These are phyloP conservation scores for Arctopsyche grandis DNA, from an alignment of 1,140 invertebrate genomes.

Conservation along the genomic window DNA sequence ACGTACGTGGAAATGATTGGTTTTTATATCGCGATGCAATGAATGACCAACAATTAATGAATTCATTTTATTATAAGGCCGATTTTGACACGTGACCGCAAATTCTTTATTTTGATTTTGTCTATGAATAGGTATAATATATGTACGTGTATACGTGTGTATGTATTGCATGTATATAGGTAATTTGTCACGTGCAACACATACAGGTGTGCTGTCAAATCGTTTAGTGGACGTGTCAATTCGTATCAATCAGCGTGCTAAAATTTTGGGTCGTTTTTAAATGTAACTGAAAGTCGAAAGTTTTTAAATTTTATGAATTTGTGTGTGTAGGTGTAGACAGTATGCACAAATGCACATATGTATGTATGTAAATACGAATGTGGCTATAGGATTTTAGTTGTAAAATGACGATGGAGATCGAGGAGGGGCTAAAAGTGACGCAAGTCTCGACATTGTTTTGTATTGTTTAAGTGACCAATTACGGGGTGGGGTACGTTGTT, in stretches of 20 bases:
- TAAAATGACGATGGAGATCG: too few species aligned
- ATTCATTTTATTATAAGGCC: conserved; percentile 41
- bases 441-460: conserved; percentile 50
- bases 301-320: too few species aligned
- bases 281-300: too few species aligned
- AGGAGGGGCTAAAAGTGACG: neutral
- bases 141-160: neutral
- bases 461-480: conserved; percentile 52
- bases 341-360: too few species aligned
- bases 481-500: conserved; percentile 38
- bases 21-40: conserved; percentile 37
- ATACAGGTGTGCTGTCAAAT: neutral
- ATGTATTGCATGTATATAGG: too few species aligned
- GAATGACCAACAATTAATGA: conserved; percentile 43
- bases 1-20: conserved; percentile 44
- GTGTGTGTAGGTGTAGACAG: too few species aligned
- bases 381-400: too few species aligned
- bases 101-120: too few species aligned
- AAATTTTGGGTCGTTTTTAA: too few species aligned
- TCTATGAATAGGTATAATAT: neutral
- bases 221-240: neutral
- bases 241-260: conserved; percentile 39
- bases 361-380: too few species aligned
- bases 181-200: neutral
- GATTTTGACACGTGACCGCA: conserved; percentile 16